Evolutionary conservation across 1,140 invertebrate genomes (phyloP), one percentile per base, ranked within the genome.

Genomic region (Ctenoplectra terminalis): DNA sequence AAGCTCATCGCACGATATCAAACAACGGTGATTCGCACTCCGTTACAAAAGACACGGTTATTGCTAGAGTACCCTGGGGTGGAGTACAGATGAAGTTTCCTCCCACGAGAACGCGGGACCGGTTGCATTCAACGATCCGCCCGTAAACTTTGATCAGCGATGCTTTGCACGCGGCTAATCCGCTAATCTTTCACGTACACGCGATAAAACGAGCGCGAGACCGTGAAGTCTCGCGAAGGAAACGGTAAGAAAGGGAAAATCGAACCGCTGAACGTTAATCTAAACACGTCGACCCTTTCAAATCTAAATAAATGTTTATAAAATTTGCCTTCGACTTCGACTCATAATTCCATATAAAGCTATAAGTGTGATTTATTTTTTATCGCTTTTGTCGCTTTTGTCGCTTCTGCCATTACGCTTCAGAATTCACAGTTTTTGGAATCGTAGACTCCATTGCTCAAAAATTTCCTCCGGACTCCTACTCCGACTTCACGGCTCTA

Each of bases 171-270:
- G 69, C 67, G 56, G 56, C 63, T 87, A 84, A 87, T 87, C 60
- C 84, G 72, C 76, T 86, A 86, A 87, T 87, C 82, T 78, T 72
- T 83, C 85, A 81, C 85, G 85, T 87, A 70, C 43, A 9, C 37
- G 72, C 77, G 80, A 78, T 87, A 87, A 84, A 87, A 81, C 54
- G 70, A 48, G 43, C 64, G 56, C n/a, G 29, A 43, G 31, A 20
- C 4, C 37, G 48, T 29, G 50, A 74, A 56, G 37, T 7, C 31
- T n/a, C 52, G 37, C 23, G 31, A 56, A 64, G 48, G 17, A 48
- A n/a, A 23, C 46, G 29, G 1, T 0, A 69, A 71, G 26, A 34
- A 20, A 26, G 11, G 23, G 34, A 43, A 37, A 69, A 69, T 48
- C 11, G 74, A 34, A n/a, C 3, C 20, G 37, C 23, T 40, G 61